Evolutionary conservation across 2,797 vertebrate genomes (phyloP).

Genomic region (Telmatherina bonti): DNA sequence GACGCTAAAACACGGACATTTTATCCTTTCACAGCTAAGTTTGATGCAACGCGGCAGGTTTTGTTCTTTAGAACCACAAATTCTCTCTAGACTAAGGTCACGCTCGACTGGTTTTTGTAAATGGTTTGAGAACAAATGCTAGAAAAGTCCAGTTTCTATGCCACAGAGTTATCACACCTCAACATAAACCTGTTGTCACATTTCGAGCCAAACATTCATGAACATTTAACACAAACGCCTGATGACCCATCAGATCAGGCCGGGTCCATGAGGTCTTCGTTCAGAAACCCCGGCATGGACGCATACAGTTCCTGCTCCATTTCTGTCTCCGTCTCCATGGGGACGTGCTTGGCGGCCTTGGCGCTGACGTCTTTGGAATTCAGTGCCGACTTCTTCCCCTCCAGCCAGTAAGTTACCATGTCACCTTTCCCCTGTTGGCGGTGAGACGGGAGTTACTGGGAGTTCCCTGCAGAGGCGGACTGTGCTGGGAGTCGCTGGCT

Average conservation of each 20-base stretch:
- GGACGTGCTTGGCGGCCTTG: slow-evolving; percentile 30
- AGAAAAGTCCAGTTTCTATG: no score
- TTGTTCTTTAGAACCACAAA: no score
- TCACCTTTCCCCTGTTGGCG: slow-evolving; percentile 85
- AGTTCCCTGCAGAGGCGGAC: neutral
- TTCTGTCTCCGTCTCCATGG: slow-evolving; percentile 43
- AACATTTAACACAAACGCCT: no score
- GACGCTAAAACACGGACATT: no score
- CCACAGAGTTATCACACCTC: no score
- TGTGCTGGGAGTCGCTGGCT: neutral
- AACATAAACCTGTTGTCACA: no score
- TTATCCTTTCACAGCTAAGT: no score
- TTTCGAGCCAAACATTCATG: neutral
- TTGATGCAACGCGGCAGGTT: no score
- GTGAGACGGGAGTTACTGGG: neutral
- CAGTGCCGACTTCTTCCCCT: slow-evolving; percentile 79
- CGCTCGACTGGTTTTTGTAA: no score
- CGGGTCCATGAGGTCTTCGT: slow-evolving; percentile 63
- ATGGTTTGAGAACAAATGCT: no score
- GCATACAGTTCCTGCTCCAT: slow-evolving; percentile 48
- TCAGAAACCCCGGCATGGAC: slow-evolving; percentile 79
- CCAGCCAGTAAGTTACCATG: slow-evolving; percentile 89
- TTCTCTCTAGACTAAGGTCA: no score
- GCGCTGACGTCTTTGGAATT: slow-evolving; percentile 47
- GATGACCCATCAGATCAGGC: slow-evolving; percentile 26